Base-by-base conservation (phyloP, 2,888 invertebrate species). In the Geophilus truncorum region DNA sequence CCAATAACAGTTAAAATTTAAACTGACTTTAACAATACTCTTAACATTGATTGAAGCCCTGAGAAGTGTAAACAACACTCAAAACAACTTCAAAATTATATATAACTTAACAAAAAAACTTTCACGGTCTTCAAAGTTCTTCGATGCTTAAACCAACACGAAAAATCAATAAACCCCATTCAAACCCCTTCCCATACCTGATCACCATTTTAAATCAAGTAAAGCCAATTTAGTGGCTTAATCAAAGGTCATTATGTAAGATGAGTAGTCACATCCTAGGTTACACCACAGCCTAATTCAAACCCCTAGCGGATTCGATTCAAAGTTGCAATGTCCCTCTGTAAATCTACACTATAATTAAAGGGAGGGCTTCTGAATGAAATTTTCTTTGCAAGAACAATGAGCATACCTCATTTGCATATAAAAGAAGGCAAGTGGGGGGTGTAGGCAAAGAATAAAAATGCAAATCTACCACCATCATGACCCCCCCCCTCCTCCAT, bases 311-410 rank as follows among this genome's bases (percentile, higher is more conserved):
- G 62, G 62, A 62, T 62, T 23, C 23, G 70, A 70, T 70, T 70
- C 25, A 3, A 1, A 28, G 70, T 70, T 9, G 25, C 12, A 70
- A 70, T 28, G 28, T 1, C 28, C 12, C 70, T 70, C 28, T 25
- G 70, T 70, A 70, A 70, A 70, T 70, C 70, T 70, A 70, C 70
- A 70, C 70, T 70, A 25, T 70, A 70, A 70, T 70, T 70, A 70
- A 28, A 70, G 70, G 70, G 70, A 28, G 70, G 51, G 25, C 10
- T 28, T 9, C 3, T 70, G 28, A 70, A 70, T 70, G 70, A 28
- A 70, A 28, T 70, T 70, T 70, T 70, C 25, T 23, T 70, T 10
- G 28, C 70, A 70, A 70, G 70, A 70, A 70, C 70, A 70, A 70
- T 70, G 70, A 70, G 28, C 23, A 45, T 25, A 25, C 9, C 51